Base-by-base conservation (phyloP, 2,888 invertebrate species). In the Gnatocerus cornutus region DNA sequence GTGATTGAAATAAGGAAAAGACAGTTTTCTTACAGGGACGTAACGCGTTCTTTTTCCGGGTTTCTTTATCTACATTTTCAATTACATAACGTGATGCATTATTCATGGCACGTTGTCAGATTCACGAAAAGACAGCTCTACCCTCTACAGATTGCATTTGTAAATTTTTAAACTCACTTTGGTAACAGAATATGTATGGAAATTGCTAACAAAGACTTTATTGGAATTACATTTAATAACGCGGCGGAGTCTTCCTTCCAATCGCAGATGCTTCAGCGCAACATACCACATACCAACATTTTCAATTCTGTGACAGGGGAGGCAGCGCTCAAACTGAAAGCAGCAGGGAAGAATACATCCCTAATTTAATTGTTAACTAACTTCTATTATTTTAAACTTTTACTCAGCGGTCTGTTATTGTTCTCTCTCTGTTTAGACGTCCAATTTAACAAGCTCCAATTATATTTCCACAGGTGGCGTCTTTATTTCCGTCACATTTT, bases 71-170 rank as follows among this genome's bases (percentile, higher is more conserved):
- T 73, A 70, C 74, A 71, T 73, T 75, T 76, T 76, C 76, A 75
- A 76, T 76, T 75, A 75, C 70, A 69, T 72, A 71, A 69, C 68
- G 46, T 68, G 59, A 71, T 76, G 62, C 73, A 75, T 74, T 73
- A 76, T 74, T 74, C 76, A 74, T 74, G 61, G 58, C 69, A 58
- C 69, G 69, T 73, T 72, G 71, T 71, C 63, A 65, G 70, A 70
- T 71, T 64, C 71, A 21, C 66, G 50, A 70, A 70, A 68, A 69
- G 62, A 72, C 71, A 64, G 61, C 41, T 65, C 70, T 53, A 66
- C 61, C 66, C 69, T 61, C 66, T 55, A 66, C 66, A 61, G 69
- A 66, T 70, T 70, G 69, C 62, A 70, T 70, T 70, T 70, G 69
- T 70, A 61, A 66, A 70, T 70, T 70, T 70, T 70, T 66, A 66